Evolutionary conservation across 1,140 invertebrate species (phyloP), one percentile per base, ranked within the genome.

Genomic region (Aphidius gifuensis): DNA sequence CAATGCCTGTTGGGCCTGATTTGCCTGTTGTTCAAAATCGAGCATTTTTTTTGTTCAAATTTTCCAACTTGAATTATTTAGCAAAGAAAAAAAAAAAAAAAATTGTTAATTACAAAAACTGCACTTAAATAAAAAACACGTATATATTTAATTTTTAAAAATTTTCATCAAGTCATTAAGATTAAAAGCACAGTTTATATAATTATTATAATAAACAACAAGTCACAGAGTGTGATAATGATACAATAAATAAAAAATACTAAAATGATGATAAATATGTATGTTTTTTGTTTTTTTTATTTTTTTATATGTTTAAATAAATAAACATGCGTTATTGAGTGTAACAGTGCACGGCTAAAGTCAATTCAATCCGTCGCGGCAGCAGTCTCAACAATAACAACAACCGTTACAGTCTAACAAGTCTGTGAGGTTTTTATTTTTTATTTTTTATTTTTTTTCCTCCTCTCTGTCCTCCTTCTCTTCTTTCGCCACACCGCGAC

Each of bases 21-120:
- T 74, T 59, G 71, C 66, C 63, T 74, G 74, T 68, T 74, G 72
- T 73, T 75, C 74, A 56, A 73, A 74, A 67, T 75, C 62, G 62
- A 64, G 62, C 62, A 64, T 64, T 39, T 49, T 43, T 21, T 42
- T 43, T 50, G 61, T 8, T 58, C 38, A 38, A 11, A 40, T 55
- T 55, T 43, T 55, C 23, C 23, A 23, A 9, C 40, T n/a, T n/a
- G n/a, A n/a, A n/a, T n/a, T n/a, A n/a, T n/a, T n/a, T n/a, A n/a
- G n/a, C n/a, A n/a, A n/a, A n/a, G n/a, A n/a, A n/a, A n/a, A 16
- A 16, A 16, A 16, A 16, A 16, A 16, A 16, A 16, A 16, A 16
- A 16, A 49, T 49, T 49, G n/a, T 49, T 46, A 8, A 8, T 46
- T 8, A 46, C 1, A 46, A n/a, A 16, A 16, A 16, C 16, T 16